Percentiles rank a stretch among this genome's conserved stretches.
Evolutionary conservation across 2,888 invertebrate species (phyloP).

Genomic region (Hyles lineata): DNA sequence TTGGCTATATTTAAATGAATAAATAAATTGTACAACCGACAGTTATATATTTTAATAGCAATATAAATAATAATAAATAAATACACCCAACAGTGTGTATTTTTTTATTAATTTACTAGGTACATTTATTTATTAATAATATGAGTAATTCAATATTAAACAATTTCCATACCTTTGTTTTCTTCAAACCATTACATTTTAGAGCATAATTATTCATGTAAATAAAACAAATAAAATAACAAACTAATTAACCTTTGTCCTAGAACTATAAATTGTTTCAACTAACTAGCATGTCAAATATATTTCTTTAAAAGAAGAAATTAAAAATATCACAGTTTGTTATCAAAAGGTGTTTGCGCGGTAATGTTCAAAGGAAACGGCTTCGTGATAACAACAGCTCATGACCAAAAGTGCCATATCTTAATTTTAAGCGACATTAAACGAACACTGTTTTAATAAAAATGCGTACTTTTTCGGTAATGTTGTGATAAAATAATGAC

Average conservation of each 20-base stretch:
- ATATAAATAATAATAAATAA: too few relatives aligned
- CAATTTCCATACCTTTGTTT: too few relatives aligned
- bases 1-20: too few relatives aligned
- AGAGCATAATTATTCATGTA: not conserved
- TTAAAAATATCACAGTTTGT: constrained; percentile 20
- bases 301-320: constrained; percentile 21
- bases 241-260: constrained; percentile 9
- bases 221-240: not conserved
- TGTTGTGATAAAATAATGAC: constrained; percentile 1
- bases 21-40: too few relatives aligned
- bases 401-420: constrained; percentile 18
- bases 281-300: not conserved
- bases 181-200: not conserved
- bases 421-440: constrained; percentile 24
- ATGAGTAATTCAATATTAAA: too few relatives aligned
- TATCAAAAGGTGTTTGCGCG: constrained; percentile 18
- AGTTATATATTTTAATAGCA: too few relatives aligned
- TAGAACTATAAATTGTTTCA: constrained; percentile 2
- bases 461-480: not conserved
- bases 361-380: constrained; percentile 19
- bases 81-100: too few relatives aligned
- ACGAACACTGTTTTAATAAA: constrained; percentile 21
- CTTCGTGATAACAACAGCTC: constrained; percentile 13
- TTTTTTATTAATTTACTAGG: too few relatives aligned
- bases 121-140: too few relatives aligned